Evolutionary conservation across 2,888 invertebrate genomes (phyloP).

Genomic region (Buathra laborator): DNA sequence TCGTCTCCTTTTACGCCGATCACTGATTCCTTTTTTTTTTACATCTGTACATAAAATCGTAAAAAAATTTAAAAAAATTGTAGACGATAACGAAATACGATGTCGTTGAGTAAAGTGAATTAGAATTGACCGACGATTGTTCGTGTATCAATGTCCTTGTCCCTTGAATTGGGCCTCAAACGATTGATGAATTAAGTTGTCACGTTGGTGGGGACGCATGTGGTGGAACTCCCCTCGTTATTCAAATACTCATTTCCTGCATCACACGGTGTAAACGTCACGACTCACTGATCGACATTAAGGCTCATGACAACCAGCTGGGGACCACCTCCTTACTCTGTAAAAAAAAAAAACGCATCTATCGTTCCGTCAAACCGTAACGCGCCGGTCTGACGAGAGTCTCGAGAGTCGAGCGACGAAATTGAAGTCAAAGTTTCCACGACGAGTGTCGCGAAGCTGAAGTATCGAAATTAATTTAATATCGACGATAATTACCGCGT

Average conservation of each 20-base stretch:
- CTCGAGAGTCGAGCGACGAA: not conserved
- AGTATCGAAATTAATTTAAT: not conserved
- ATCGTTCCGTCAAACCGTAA: not conserved
- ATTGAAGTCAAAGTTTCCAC: not conserved
- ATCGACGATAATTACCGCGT: not conserved
- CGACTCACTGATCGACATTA: constrained; percentile 73
- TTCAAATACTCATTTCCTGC: constrained; percentile 84
- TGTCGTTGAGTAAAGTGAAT: constrained; percentile 74
- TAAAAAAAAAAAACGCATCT: constrained; percentile 19
- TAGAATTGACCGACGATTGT: constrained; percentile 76
- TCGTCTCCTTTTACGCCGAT: not conserved
- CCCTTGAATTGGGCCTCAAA: constrained; percentile 79
- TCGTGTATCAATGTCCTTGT: constrained; percentile 83
- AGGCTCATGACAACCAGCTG: constrained; percentile 65
- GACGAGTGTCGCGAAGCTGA: not conserved
- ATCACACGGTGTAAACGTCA: constrained; percentile 73
- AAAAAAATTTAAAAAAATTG: constrained; percentile 12
- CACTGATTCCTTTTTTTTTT: constrained; percentile 33
- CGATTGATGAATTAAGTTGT: constrained; percentile 81
- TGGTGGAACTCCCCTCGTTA: constrained; percentile 76
- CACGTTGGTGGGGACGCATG: constrained; percentile 76
- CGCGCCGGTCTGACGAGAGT: too few species aligned
- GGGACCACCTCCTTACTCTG: constrained; percentile 6
- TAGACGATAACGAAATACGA: constrained; percentile 9
- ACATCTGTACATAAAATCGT: constrained; percentile 57